Percentiles rank a stretch among this genome's conserved stretches.
phyloP scores from a whole-genome alignment of 2,888 invertebrate genomes.

The Cremastinae sp. region DNA sequence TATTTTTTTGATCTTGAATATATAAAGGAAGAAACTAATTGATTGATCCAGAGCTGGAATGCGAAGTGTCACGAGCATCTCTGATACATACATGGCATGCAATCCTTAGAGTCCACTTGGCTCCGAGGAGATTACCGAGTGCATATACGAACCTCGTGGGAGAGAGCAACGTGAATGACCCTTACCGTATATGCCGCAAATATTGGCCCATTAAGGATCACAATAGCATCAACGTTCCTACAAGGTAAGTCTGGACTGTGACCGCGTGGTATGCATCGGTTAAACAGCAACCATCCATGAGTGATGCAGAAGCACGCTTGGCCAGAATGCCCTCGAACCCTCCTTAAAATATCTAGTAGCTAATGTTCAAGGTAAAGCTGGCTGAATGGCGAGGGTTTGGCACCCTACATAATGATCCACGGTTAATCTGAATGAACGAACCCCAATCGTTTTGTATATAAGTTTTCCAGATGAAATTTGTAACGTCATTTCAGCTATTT shows the following conservation, averaged over 20 bases:
- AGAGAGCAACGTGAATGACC: conserved; percentile 27
- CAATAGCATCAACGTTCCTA: conserved; percentile 66
- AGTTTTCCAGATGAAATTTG: conserved; percentile 3
- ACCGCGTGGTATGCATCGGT: conserved; percentile 4
- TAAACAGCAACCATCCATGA: conserved; percentile 24
- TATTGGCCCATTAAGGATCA: conserved; percentile 77
- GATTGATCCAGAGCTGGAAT: too few relatives aligned
- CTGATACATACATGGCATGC: too few relatives aligned
- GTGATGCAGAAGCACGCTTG: conserved; percentile 37
- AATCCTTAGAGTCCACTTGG: not conserved
- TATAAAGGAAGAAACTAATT: too few relatives aligned
- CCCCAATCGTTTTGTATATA: conserved; percentile 4
- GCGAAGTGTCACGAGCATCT: too few relatives aligned
- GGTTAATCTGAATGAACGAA: conserved; percentile 9
- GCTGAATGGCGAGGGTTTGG: conserved; percentile 15
- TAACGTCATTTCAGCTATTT: not conserved
- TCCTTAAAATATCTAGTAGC: not conserved
- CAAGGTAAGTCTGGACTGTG: conserved; percentile 33
- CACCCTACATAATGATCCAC: conserved; percentile 10
- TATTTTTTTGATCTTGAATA: not conserved
- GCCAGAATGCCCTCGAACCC: conserved; percentile 14
- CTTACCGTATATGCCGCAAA: conserved; percentile 70
- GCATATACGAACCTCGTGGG: conserved; percentile 36
- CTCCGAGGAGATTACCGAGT: conserved; percentile 12
- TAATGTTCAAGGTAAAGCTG: not conserved